Evolutionary conservation across 2,113 vertebrate species (phyloP).

Genomic region (Zapus hudsonius): DNA sequence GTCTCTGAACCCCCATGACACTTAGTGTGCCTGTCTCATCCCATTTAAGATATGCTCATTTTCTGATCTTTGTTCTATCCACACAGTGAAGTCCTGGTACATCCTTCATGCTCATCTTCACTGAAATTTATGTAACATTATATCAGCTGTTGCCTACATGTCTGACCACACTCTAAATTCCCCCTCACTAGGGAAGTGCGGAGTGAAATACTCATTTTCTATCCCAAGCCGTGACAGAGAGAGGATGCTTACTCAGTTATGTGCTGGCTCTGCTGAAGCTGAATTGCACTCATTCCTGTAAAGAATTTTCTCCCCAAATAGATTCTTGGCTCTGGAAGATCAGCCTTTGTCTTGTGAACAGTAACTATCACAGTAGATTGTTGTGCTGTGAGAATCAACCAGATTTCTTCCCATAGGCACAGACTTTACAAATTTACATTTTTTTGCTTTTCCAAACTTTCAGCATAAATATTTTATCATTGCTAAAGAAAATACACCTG

Average conservation of each 20-base stretch:
- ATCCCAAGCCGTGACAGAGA: accelerated
- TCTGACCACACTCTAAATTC: neutral
- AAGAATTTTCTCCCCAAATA: neutral
- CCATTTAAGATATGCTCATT: accelerated
- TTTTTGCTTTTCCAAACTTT: neutral
- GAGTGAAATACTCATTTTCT: neutral
- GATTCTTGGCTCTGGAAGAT: neutral
- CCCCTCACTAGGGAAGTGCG: neutral
- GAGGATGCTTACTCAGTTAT: too few relatives aligned
- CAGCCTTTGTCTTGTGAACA: neutral
- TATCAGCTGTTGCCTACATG: too few relatives aligned
- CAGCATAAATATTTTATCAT: neutral
- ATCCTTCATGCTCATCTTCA: neutral
- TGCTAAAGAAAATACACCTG: neutral
- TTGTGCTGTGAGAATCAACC: neutral
- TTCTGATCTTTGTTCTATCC: neutral
- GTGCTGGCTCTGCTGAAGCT: neutral
- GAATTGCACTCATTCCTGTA: accelerated
- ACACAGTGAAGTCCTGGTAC: neutral
- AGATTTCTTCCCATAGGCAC: neutral
- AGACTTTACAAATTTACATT: neutral
- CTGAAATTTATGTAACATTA: too few relatives aligned
- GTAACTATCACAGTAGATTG: neutral
- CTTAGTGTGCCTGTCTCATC: too few relatives aligned
- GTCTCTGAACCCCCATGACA: neutral